Evolutionary conservation across 64 coral and sea anemone genomes (phyloP).

Genomic region (Dendronephthya gigantea): DNA sequence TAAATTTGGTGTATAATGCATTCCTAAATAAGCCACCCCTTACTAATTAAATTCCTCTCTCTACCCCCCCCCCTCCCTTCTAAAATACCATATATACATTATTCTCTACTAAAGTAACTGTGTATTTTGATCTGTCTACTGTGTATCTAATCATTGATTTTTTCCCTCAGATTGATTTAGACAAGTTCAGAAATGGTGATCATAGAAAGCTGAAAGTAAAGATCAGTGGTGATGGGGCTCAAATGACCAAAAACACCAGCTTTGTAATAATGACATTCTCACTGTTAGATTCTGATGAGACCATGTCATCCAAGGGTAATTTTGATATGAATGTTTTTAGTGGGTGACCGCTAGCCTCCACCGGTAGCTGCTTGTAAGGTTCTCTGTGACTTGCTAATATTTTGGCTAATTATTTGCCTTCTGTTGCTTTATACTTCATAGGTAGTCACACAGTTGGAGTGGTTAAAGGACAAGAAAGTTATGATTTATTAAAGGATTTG

Average conservation of each 20-base stretch:
- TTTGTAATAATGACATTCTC: background rate
- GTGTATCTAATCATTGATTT: no score
- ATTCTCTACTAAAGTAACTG: no score
- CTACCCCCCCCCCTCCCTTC: no score
- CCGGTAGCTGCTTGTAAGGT: no score
- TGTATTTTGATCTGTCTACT: no score
- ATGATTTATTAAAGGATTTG: background rate
- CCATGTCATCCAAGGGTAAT: background rate
- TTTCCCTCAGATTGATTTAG: background rate
- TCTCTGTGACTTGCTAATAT: no score
- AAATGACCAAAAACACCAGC: background rate
- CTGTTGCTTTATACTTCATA: no score
- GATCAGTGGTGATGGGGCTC: background rate
- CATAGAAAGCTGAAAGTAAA: background rate
- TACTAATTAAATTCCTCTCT: no score
- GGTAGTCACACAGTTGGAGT: slow-evolving; percentile 1
- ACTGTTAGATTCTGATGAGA: background rate
- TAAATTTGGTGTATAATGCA: no score
- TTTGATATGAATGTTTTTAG: background rate
- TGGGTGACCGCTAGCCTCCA: background rate
- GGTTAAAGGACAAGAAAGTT: background rate
- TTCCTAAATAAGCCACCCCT: no score
- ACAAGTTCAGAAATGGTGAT: background rate
- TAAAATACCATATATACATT: no score
- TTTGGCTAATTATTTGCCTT: no score